These are phyloP conservation scores for Rhopilema esculentum DNA, from an alignment of 30 jellyfish, hydroid and myxozoan species.

Conservation along the genomic window DNA sequence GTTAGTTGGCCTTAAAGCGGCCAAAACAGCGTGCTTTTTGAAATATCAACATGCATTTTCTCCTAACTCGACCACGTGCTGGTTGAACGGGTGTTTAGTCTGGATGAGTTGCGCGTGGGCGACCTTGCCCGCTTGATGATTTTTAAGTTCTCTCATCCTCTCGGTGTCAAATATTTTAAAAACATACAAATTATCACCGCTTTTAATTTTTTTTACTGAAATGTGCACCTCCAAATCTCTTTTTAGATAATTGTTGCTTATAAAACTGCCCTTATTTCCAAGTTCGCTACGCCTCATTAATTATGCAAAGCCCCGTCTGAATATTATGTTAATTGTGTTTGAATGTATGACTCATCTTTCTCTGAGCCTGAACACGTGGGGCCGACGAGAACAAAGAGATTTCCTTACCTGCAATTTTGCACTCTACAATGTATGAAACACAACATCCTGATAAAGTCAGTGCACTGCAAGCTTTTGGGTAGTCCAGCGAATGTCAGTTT, in stretches of 20 bases:
- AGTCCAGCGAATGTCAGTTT: too few species aligned
- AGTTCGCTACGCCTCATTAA: neutral
- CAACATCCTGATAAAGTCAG: neutral
- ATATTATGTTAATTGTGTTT: slow-evolving; percentile 43
- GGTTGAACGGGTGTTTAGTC: slow-evolving; percentile 76
- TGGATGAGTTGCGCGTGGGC: slow-evolving; percentile 54
- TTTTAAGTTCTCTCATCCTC: neutral
- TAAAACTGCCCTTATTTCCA: neutral
- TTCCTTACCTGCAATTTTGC: neutral
- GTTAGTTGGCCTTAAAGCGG: neutral
- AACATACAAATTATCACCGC: neutral
- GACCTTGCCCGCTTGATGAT: slow-evolving; percentile 14
- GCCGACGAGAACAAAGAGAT: neutral
- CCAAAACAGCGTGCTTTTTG: slow-evolving; percentile 3
- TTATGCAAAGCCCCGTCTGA: slow-evolving; percentile 38
- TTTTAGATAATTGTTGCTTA: neutral
- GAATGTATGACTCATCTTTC: slow-evolving; percentile 31
- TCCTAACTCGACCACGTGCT: slow-evolving; percentile 71
- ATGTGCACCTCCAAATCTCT: neutral
- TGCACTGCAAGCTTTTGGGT: neutral
- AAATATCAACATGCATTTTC: slow-evolving; percentile 85
- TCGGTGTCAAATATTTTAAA: neutral
- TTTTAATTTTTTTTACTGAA: neutral
- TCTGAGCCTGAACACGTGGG: slow-evolving; percentile 18
- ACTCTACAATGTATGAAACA: neutral